Percentiles rank a stretch among this genome's conserved stretches.
phyloP scores from a whole-genome alignment of 1,140 invertebrate species.

The Mizuhopecten yessoensis region DNA sequence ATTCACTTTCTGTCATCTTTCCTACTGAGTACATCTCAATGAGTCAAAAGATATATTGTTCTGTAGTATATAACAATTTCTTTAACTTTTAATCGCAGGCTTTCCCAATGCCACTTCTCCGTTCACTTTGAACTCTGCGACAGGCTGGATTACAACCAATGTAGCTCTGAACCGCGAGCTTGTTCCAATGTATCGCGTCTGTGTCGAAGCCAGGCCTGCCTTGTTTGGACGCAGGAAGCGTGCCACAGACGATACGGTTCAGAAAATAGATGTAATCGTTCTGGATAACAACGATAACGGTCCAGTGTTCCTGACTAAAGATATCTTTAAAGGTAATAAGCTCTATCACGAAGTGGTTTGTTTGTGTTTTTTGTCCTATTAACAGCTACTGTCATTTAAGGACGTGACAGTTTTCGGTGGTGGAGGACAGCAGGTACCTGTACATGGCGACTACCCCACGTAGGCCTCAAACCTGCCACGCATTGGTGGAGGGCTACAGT shows the following conservation, averaged over 20 bases:
- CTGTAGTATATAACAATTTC: too few relatives aligned
- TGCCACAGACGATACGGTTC: background rate
- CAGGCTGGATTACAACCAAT: constrained; percentile 47
- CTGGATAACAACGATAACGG: constrained; percentile 69
- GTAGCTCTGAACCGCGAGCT: constrained; percentile 65
- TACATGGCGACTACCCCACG: too few relatives aligned
- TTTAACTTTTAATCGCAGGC: constrained; percentile 45
- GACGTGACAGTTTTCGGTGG: too few relatives aligned
- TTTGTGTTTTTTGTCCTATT: too few relatives aligned
- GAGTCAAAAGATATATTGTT: too few relatives aligned
- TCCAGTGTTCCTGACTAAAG: constrained; percentile 60
- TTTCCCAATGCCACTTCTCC: constrained; percentile 36
- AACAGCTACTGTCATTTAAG: too few relatives aligned
- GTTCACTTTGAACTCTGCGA: constrained; percentile 32
- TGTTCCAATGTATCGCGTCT: constrained; percentile 58
- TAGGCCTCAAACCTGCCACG: too few relatives aligned
- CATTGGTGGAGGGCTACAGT: too few relatives aligned
- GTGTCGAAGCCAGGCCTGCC: constrained; percentile 62
- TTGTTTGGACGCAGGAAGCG: constrained; percentile 57
- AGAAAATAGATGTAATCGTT: constrained; percentile 41
- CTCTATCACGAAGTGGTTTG: too few relatives aligned
- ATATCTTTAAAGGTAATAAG: constrained; percentile 41
- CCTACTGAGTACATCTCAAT: too few relatives aligned
- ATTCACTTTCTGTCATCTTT: too few relatives aligned
- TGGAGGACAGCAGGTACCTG: too few relatives aligned